Conservation (phyloP, 1,140 invertebrate species). For the Cryptotermes secundus region DNA sequence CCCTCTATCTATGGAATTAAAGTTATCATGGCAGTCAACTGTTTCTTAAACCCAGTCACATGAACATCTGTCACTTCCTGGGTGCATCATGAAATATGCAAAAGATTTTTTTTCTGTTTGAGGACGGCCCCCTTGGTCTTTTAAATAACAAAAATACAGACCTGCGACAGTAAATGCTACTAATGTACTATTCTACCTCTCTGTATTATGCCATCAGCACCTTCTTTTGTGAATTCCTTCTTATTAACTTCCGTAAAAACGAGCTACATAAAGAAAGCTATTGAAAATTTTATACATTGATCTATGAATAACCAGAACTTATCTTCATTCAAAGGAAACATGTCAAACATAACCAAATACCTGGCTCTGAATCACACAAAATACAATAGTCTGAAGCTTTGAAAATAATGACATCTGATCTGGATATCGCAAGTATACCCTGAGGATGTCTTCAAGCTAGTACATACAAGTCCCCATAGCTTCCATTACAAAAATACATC, state of each 20-base stretch:
- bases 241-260: neutral
- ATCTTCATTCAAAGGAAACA: neutral
- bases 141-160: conserved; percentile 9
- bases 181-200: neutral
- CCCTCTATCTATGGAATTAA: neutral
- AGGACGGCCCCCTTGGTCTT: neutral
- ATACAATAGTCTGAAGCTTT: neutral
- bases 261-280: neutral
- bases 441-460: neutral
- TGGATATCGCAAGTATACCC: neutral
- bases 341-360: neutral
- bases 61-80: neutral
- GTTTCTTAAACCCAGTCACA: neutral
- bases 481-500: neutral
- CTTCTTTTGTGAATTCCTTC: neutral
- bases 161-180: neutral
- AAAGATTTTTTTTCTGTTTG: neutral
- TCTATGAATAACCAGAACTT: neutral
- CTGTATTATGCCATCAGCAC: neutral
- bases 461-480: neutral
- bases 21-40: neutral
- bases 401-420: neutral
- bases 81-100: neutral
- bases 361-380: neutral
- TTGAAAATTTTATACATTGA: neutral